These are phyloP conservation scores for Tetramorium simillimum DNA, from an alignment of 1,140 invertebrate genomes.

Conservation along the genomic window DNA sequence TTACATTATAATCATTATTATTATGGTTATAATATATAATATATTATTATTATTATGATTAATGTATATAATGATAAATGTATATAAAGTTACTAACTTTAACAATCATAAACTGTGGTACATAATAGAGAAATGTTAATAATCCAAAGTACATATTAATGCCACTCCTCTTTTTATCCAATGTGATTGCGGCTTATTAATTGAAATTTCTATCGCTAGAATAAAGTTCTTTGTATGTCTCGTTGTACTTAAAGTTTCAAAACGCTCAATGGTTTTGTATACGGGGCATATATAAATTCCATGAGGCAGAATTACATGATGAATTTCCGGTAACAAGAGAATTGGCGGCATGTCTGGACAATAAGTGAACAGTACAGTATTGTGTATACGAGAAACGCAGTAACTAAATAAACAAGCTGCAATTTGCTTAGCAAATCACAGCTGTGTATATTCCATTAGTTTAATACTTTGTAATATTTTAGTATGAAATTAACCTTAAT, in stretches of 20 bases:
- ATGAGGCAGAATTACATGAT: slow-evolving; percentile 80
- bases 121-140: slow-evolving; percentile 82
- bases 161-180: slow-evolving; percentile 94
- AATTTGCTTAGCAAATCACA: background rate
- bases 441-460: background rate
- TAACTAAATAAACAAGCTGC: background rate
- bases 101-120: background rate
- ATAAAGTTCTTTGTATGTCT: slow-evolving; percentile 94
- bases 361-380: background rate
- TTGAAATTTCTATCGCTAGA: slow-evolving; percentile 89
- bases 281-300: slow-evolving; percentile 90
- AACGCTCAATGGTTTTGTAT: slow-evolving; percentile 90
- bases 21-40: background rate
- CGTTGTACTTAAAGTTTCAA: slow-evolving; percentile 91
- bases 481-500: background rate
- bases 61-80: background rate
- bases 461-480: background rate
- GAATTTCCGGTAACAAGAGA: slow-evolving; percentile 87
- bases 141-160: slow-evolving; percentile 91
- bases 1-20: background rate
- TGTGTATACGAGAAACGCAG: background rate
- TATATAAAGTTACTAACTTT: background rate
- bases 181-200: slow-evolving; percentile 87
- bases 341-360: slow-evolving; percentile 88
- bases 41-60: no score